A percentile compares a stretch with the other conserved stretches of the same genome.
Evolutionary conservation across 2,888 invertebrate genomes (phyloP).

Genomic region (Pelosia muscerda): DNA sequence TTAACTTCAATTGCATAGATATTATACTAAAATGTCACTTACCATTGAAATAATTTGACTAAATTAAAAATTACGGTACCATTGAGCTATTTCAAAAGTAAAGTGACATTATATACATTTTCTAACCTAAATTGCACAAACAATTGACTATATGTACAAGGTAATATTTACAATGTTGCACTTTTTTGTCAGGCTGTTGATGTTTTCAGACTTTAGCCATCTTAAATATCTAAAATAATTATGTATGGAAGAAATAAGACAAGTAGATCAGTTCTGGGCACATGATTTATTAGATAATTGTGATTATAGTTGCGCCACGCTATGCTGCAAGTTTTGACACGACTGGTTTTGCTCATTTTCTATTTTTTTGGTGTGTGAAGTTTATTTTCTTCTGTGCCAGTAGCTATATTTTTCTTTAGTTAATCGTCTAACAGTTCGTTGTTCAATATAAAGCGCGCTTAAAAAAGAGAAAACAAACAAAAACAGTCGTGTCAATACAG

Average conservation of each 20-base stretch:
- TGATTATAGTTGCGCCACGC: too few species aligned
- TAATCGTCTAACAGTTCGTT: too few species aligned
- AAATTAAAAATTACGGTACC: slow-evolving; percentile 12
- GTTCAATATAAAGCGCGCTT: too few species aligned
- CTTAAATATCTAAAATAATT: not conserved
- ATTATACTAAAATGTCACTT: slow-evolving; percentile 28
- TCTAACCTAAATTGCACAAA: slow-evolving; percentile 49
- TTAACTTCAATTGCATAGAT: slow-evolving; percentile 27
- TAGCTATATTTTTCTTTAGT: too few species aligned
- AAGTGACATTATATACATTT: slow-evolving; percentile 30
- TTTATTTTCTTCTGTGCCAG: too few species aligned
- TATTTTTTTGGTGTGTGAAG: too few species aligned
- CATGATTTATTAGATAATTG: not conserved
- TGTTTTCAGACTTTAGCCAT: slow-evolving; percentile 10
- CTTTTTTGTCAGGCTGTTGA: slow-evolving; percentile 8
- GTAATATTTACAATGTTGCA: slow-evolving; percentile 39
- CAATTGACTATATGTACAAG: slow-evolving; percentile 39
- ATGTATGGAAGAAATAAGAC: not conserved
- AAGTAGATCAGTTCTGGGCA: not conserved
- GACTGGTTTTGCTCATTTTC: too few species aligned
- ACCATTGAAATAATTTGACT: slow-evolving; percentile 29
- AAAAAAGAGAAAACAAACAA: too few species aligned
- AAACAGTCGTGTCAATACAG: too few species aligned
- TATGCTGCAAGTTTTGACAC: too few species aligned
- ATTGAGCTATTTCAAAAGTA: slow-evolving; percentile 26